Base-by-base conservation (phyloP, 2,113 vertebrate species). In the Tenebrosternarchus preto region DNA sequence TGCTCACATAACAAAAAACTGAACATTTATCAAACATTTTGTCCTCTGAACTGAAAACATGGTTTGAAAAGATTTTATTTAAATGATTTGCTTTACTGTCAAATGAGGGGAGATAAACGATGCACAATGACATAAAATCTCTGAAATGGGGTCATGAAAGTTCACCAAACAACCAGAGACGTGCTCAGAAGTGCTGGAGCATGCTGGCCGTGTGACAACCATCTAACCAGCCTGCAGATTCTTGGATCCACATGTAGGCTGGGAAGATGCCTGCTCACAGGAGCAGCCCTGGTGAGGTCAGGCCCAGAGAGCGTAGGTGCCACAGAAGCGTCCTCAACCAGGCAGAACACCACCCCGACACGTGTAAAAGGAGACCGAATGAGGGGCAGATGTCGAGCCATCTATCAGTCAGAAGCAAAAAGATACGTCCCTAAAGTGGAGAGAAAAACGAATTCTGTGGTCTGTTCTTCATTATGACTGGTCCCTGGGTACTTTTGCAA, bases 161-260 rank as follows among this genome's bases (percentile, higher is more conserved):
- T 25, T 24, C 72, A 22, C 22, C 8, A 22, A 9, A 27, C 46
- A 39, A 24, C 17, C 19, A 5, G 17, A 67, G 31, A n/a, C 5
- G 27, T 50, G 9, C 33, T 66, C 27, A 36, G 11, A 25, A 3
- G 27, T 6, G 74, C 72, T 46, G 93, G 90, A 86, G 86, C 89
- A 85, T 88, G 90, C 93, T 92, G 89, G 93, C 92, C 92, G 92
- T 92, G 93, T 94, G 95, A 97, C 96, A 97, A 97, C 95, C 96
- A 97, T 97, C 95, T 96, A 95, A 97, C 96, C 95, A 97, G 95
- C 95, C 96, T 97, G 96, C 96, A 97, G 95, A 97, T 95, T 93
- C 94, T 90, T 87, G 93, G 94, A 96, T 95, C 96, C 93, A 96
- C 95, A 89, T 96, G 95, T 95, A 97, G 95, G 93, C 95, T 97